These are phyloP conservation scores for Pristionchus mayeri DNA, from an alignment of 2,888 invertebrate genomes.

Conservation along the genomic window DNA sequence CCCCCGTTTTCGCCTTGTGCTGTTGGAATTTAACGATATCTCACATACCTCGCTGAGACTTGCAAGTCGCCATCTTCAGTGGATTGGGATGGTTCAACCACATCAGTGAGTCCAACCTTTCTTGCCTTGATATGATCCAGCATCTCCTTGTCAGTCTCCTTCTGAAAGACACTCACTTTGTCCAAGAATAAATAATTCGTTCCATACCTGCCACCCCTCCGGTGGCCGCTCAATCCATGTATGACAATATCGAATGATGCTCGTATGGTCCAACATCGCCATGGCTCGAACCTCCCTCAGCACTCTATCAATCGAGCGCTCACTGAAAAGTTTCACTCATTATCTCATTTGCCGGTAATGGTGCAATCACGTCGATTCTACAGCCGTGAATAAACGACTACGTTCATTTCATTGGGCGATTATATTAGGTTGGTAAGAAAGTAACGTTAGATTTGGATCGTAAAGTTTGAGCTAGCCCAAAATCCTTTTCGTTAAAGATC, in stretches of 20 bases:
- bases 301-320: conserved; percentile 88
- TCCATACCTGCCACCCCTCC: conserved; percentile 86
- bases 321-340: conserved; percentile 81
- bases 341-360: not conserved
- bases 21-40: too few relatives aligned
- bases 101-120: not conserved
- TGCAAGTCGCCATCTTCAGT: not conserved
- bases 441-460: too few relatives aligned
- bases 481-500: too few relatives aligned
- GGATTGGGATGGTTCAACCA: not conserved
- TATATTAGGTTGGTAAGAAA: too few relatives aligned
- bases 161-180: too few relatives aligned
- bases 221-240: conserved; percentile 96
- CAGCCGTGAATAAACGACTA: too few relatives aligned
- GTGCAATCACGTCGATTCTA: too few relatives aligned
- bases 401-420: too few relatives aligned
- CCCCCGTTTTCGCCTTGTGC: too few relatives aligned
- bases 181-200: not conserved
- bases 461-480: too few relatives aligned
- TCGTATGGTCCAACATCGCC: conserved; percentile 92
- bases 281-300: conserved; percentile 94
- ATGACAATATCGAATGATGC: conserved; percentile 95
- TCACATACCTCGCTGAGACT: not conserved
- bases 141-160: conserved; percentile 55
- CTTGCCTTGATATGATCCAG: conserved; percentile 42